Evolutionary conservation across 2,888 invertebrate species (phyloP).

Genomic region (Leptarthrus brevirostris): DNA sequence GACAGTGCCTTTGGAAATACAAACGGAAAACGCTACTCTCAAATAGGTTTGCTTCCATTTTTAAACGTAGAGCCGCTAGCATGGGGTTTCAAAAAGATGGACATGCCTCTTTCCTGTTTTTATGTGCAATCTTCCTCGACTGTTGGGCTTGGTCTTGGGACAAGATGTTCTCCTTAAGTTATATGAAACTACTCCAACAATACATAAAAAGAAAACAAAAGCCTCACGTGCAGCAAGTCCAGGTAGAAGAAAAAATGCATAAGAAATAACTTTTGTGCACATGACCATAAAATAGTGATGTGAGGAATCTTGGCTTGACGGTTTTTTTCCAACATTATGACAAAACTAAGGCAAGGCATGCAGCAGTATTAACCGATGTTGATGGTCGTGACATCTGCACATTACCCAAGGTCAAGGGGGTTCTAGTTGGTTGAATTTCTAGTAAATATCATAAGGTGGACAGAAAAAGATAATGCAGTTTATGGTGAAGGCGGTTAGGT

Average conservation of each 20-base stretch:
- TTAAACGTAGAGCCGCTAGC: neutral
- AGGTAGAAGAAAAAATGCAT: neutral
- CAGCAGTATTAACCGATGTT: neutral
- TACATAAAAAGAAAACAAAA: constrained; percentile 3
- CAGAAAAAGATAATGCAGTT: neutral
- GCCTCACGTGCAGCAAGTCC: neutral
- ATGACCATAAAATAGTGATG: constrained; percentile 20
- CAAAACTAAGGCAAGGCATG: neutral
- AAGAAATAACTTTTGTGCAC: constrained; percentile 18
- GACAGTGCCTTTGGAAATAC: neutral
- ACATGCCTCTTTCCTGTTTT: neutral
- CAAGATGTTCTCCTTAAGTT: neutral
- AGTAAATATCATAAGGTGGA: neutral
- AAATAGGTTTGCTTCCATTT: neutral
- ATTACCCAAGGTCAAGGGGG: constrained; percentile 6
- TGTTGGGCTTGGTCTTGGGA: neutral
- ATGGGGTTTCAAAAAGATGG: neutral
- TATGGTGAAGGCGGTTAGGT: neutral
- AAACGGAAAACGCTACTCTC: neutral
- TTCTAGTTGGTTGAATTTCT: neutral
- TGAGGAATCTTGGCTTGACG: constrained; percentile 5
- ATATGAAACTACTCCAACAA: constrained; percentile 1
- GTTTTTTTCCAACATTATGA: neutral
- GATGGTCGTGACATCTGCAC: constrained; percentile 1
- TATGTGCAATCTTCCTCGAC: neutral